Evolutionary conservation across 2,113 vertebrate species (phyloP).

Genomic region (Tupaia chinensis): DNA sequence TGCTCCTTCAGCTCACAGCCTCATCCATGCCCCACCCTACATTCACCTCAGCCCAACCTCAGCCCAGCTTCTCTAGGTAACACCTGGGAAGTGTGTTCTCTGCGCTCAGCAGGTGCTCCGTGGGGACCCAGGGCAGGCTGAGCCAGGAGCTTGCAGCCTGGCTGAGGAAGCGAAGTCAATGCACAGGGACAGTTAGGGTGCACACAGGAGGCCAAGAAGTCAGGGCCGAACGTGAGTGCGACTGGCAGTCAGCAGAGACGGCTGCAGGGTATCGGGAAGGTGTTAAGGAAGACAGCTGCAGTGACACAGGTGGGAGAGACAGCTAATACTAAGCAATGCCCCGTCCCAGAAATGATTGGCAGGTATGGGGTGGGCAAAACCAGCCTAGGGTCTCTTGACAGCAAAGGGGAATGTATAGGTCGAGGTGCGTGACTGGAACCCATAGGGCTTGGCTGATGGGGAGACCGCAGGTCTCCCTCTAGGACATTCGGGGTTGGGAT

Average conservation of each 20-base stretch:
- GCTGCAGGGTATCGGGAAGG: not conserved
- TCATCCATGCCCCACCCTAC: not conserved
- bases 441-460: not conserved
- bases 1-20: not conserved
- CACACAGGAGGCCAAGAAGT: not conserved
- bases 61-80: not conserved
- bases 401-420: not conserved
- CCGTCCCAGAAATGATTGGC: not conserved
- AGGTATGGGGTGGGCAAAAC: not conserved
- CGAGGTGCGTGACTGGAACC: not conserved
- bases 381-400: not conserved
- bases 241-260: not conserved
- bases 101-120: not conserved
- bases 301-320: not conserved
- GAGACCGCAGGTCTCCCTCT: not conserved
- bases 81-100: not conserved
- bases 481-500: not conserved
- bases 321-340: not conserved
- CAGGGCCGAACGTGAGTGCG: not conserved
- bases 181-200: not conserved
- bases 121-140: not conserved
- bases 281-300: not conserved
- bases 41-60: rapidly evolving
- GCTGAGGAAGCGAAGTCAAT: not conserved
- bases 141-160: not conserved